phyloP scores from a whole-genome alignment of 2,888 invertebrate species.

The Tupiocoris notatus region DNA sequence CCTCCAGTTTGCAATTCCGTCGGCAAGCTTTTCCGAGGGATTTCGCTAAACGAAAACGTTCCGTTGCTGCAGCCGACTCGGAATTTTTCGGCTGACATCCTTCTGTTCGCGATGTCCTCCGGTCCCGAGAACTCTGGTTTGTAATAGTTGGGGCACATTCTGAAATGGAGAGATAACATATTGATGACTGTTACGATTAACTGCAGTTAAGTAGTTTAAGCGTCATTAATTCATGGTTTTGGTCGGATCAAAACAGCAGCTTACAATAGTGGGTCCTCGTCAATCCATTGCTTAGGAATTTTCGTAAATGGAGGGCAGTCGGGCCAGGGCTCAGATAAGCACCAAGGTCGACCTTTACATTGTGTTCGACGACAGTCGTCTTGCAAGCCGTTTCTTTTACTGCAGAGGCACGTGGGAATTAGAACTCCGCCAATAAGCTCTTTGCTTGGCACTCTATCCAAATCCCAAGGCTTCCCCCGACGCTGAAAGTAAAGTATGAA shows the following conservation, averaged over 20 bases:
- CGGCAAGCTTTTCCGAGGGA: constrained; percentile 15
- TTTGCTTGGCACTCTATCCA: constrained; percentile 44
- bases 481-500: too few species aligned
- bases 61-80: constrained; percentile 16
- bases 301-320: constrained; percentile 48
- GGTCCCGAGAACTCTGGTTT: constrained; percentile 10
- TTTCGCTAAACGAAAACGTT: constrained; percentile 3
- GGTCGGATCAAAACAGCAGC: too few species aligned
- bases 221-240: too few species aligned
- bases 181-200: too few species aligned
- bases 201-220: too few species aligned
- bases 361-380: constrained; percentile 47
- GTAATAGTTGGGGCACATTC: constrained; percentile 35
- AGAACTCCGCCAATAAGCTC: constrained; percentile 47
- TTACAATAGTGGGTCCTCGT: constrained; percentile 36
- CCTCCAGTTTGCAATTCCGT: constrained; percentile 3
- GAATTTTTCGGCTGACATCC: constrained; percentile 24
- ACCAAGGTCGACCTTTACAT: constrained; percentile 48
- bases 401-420: constrained; percentile 44
- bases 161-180: too few species aligned
- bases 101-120: constrained; percentile 2
- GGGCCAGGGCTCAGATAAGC: constrained; percentile 47
- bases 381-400: constrained; percentile 49
- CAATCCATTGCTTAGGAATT: constrained; percentile 30
- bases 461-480: constrained; percentile 46